phyloP scores from a whole-genome alignment of 2,797 vertebrate genomes.

The Gobionotothen gibberifrons region DNA sequence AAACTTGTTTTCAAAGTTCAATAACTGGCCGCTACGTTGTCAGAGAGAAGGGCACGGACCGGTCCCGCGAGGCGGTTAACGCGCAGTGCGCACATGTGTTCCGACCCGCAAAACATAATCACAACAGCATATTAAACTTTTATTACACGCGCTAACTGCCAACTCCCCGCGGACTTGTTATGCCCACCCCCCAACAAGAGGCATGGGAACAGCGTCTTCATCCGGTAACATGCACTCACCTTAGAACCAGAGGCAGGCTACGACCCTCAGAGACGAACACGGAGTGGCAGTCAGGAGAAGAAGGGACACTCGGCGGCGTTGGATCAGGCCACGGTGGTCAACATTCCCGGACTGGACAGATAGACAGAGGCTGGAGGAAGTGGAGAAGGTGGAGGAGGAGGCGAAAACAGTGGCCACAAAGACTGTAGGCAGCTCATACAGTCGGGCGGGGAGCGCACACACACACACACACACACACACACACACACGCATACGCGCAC shows the following conservation, averaged over 20 bases:
- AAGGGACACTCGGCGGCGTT: conserved; percentile 42
- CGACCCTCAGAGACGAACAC: conserved; percentile 26
- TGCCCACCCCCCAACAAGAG: background rate
- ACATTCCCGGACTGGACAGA: conserved; percentile 70
- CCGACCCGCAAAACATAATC: conserved; percentile 48
- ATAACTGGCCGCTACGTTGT: conserved; percentile 13
- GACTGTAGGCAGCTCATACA: conserved; percentile 72
- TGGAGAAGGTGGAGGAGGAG: conserved; percentile 43
- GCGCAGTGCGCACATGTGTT: conserved; percentile 55
- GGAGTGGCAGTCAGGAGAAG: conserved; percentile 34
- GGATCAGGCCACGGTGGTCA: conserved; percentile 71
- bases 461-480: conserved; percentile 1
- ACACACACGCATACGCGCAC: background rate
- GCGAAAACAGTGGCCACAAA: conserved; percentile 64
- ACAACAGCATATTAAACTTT: conserved; percentile 55
- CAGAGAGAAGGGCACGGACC: conserved; percentile 6
- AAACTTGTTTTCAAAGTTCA: conserved; percentile 60
- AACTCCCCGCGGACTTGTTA: conserved; percentile 28
- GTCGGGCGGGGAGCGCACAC: conserved; percentile 56
- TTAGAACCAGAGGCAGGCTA: conserved; percentile 38
- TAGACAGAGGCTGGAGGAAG: conserved; percentile 27
- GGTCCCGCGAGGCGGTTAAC: conserved; percentile 23
- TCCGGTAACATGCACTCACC: conserved; percentile 64
- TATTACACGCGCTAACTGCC: conserved; percentile 28
- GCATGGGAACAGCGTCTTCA: conserved; percentile 9